Evolutionary conservation across 2,888 invertebrate genomes (phyloP).

Genomic region (Desoria tigrina): DNA sequence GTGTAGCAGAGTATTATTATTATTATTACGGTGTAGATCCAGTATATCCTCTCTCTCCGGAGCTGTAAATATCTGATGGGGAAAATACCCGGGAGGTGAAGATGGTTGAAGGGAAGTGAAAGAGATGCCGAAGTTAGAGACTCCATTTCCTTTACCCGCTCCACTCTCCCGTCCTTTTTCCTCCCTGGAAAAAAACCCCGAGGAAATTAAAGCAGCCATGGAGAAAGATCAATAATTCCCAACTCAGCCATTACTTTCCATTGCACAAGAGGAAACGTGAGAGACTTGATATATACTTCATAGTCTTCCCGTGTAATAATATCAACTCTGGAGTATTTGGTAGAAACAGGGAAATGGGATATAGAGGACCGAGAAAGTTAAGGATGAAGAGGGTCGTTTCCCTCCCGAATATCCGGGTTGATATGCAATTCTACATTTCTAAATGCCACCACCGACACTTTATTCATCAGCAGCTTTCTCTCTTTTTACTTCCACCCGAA

Average conservation of each 20-base stretch:
- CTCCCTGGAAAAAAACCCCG: conserved; percentile 44
- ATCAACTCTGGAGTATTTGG: too few species aligned
- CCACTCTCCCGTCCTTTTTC: conserved; percentile 29
- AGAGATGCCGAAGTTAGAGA: conserved; percentile 11
- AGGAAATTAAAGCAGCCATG: conserved; percentile 44
- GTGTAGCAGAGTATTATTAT: too few species aligned
- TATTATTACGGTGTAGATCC: too few species aligned
- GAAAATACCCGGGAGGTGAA: not conserved
- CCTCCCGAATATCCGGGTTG: conserved; percentile 13
- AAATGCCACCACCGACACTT: conserved; percentile 13
- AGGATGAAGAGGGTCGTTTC: conserved; percentile 13
- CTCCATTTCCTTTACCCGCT: conserved; percentile 43
- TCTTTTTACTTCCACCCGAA: not conserved
- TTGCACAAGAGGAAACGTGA: not conserved
- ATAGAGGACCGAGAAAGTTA: not conserved
- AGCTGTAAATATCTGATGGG: too few species aligned
- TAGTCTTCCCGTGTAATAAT: too few species aligned
- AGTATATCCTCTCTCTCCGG: too few species aligned
- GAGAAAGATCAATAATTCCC: conserved; percentile 47
- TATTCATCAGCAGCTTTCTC: conserved; percentile 16
- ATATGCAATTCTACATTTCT: not conserved
- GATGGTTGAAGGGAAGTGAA: conserved; percentile 8
- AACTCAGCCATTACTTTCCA: conserved; percentile 45
- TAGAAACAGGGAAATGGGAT: too few species aligned
- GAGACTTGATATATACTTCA: too few species aligned